Evolutionary conservation across 2,888 invertebrate genomes (phyloP), one percentile per base, ranked within the genome.

Genomic region (Beris morrisii): DNA sequence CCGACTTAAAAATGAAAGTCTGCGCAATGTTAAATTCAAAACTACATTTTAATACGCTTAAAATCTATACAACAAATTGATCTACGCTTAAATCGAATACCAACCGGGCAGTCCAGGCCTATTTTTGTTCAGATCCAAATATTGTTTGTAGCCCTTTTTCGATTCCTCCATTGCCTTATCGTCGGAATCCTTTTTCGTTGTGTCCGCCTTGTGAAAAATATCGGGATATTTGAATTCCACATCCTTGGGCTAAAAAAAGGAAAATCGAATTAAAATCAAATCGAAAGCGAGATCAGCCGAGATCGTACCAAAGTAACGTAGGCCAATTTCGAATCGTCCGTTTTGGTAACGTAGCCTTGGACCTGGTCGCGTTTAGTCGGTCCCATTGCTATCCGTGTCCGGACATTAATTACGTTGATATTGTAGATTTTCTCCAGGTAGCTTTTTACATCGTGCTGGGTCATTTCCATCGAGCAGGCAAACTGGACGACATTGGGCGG

Each of bases 391-490:
- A 95, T 89, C 74, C 87, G 84, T 0, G 93, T 94, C 67, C 88
- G 83, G 0, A 98, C 89, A 74, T 90, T 83, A 2, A 90, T 81
- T 0, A 93, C 88, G 28, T 90, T 89, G 12, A 98, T 82, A 68
- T 92, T 87, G 77, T 99, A 99, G 72, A 99, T 97, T 82, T 97
- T 97, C 77, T 95, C 91, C 72, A 99, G 83, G 80, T 99, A 99
- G 80, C 95, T 95, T 77, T 88, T 89, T 0, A 99, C 84, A 79
- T 99, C 99, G 74, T 84, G 76, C 77, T 86, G 88, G 0, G 95
- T 95, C 98, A 99, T 99, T 84, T 94, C 88, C 83, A 92, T 91
- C 7, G 97, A 95, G 73, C 95, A 93, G 58, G 91, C 85, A 80
- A 99, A 98, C 63, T 90, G 86, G 0, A 95, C 92, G 48, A 90